Conservation (phyloP, 1,140 invertebrate species). For the Drosophila ironensis region DNA sequence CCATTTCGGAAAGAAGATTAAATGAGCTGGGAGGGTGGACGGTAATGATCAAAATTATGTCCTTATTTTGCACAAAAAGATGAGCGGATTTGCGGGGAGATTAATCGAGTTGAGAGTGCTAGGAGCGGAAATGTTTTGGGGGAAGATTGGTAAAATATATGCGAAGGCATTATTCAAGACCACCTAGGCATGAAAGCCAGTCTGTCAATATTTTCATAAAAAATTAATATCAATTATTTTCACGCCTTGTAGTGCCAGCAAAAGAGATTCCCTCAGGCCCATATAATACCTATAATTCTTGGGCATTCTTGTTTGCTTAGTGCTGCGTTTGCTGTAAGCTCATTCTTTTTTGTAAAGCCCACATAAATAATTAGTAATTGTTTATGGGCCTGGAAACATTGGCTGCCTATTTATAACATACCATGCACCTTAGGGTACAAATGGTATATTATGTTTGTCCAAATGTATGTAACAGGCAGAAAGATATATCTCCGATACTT, state of each 20-base stretch:
- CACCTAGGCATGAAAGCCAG: too few relatives aligned
- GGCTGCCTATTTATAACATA: conserved; percentile 27
- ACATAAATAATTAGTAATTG: conserved; percentile 32
- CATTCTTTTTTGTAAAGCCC: conserved; percentile 11
- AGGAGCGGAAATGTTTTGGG: background rate
- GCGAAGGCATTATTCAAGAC: too few relatives aligned
- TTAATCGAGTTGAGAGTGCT: background rate
- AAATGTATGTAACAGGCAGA: too few relatives aligned
- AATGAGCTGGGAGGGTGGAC: conserved; percentile 9
- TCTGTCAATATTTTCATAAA: too few relatives aligned
- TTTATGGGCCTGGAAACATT: conserved; percentile 11
- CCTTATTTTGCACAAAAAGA: background rate
- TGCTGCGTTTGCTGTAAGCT: background rate
- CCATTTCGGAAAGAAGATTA: conserved; percentile 13
- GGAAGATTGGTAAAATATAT: background rate
- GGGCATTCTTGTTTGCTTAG: conserved; percentile 2
- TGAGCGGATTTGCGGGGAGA: background rate
- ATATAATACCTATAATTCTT: too few relatives aligned
- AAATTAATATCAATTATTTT: background rate
- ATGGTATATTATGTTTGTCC: too few relatives aligned
- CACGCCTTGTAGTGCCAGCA: too few relatives aligned
- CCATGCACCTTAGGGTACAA: too few relatives aligned
- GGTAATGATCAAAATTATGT: conserved; percentile 16
- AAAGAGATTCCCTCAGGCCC: too few relatives aligned
- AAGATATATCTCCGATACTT: too few relatives aligned